A percentile compares a stretch with the other conserved stretches of the same genome.
Evolutionary conservation across 2,797 vertebrate species (phyloP).

Genomic region (Melanotaenia nigrans): DNA sequence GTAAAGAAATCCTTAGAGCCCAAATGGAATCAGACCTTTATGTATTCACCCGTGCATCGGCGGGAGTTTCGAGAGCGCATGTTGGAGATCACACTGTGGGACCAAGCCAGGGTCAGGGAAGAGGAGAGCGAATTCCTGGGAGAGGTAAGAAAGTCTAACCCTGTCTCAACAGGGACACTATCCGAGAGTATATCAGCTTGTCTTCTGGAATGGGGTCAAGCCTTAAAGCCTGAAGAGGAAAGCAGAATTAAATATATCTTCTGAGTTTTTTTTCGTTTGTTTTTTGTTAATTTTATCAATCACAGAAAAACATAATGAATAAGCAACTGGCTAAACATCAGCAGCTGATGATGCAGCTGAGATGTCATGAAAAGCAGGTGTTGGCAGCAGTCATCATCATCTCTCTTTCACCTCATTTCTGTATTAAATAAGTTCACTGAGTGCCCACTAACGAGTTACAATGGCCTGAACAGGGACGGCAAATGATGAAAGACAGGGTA

Average conservation of each 20-base stretch:
- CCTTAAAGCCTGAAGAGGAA: conserved; percentile 15
- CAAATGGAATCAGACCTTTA: conserved; percentile 99
- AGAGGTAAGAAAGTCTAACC: conserved; percentile 87
- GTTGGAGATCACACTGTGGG: conserved; percentile 99
- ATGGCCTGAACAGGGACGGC: too few relatives aligned
- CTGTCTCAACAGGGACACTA: conserved; percentile 28
- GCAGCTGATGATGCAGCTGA: too few relatives aligned
- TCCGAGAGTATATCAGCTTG: conserved; percentile 36
- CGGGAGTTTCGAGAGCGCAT: conserved; percentile 98
- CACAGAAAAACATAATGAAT: background rate
- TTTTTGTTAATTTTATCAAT: background rate
- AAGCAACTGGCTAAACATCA: background rate
- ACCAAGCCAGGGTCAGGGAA: conserved; percentile 97
- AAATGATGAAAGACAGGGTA: too few relatives aligned
- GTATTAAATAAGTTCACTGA: too few relatives aligned
- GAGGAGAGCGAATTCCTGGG: conserved; percentile 99
- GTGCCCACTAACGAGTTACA: too few relatives aligned
- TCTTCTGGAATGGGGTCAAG: conserved; percentile 24
- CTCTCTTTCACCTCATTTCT: too few relatives aligned
- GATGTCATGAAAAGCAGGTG: too few relatives aligned
- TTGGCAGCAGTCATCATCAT: too few relatives aligned
- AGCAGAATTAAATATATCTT: background rate
- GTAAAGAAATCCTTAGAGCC: conserved; percentile 99
- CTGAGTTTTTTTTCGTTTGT: too few relatives aligned
- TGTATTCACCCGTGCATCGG: conserved; percentile 99